These are phyloP conservation scores for Dipodomys stephensi DNA, from an alignment of 2,113 vertebrate genomes.

Conservation along the genomic window DNA sequence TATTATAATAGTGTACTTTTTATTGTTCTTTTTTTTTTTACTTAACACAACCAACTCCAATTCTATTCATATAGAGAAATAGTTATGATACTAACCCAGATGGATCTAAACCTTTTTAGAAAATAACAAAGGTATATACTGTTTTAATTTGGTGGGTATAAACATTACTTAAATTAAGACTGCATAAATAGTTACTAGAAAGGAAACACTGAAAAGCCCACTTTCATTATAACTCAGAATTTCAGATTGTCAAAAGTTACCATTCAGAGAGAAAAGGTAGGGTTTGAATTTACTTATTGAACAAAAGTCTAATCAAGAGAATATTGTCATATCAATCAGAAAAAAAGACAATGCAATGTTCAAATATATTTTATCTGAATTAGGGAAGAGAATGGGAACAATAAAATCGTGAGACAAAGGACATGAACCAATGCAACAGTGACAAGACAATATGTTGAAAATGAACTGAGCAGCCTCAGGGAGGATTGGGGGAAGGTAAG, in stretches of 20 bases:
- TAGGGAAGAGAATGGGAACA: too few relatives aligned
- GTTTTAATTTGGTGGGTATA: background rate
- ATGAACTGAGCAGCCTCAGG: too few relatives aligned
- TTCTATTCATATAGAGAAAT: background rate
- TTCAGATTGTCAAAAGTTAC: slow-evolving; percentile 47
- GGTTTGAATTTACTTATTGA: slow-evolving; percentile 49
- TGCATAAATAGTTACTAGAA: background rate
- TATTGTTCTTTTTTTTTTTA: background rate
- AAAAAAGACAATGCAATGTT: background rate
- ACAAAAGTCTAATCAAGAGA: slow-evolving; percentile 35
- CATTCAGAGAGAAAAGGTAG: slow-evolving; percentile 34
- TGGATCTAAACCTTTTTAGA: background rate
- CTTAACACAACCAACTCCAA: background rate
- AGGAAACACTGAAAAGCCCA: background rate
- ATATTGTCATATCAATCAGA: slow-evolving; percentile 15
- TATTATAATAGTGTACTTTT: background rate
- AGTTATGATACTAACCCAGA: background rate
- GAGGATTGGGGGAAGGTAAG: too few relatives aligned
- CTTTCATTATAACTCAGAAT: slow-evolving; percentile 41
- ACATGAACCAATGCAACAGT: too few relatives aligned
- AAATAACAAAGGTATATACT: background rate
- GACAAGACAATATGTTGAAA: too few relatives aligned
- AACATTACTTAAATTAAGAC: background rate
- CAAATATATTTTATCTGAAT: background rate
- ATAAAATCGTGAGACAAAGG: too few relatives aligned